Evolutionary conservation across 2,888 invertebrate species (phyloP).

Genomic region (Trichopoda pennipes): DNA sequence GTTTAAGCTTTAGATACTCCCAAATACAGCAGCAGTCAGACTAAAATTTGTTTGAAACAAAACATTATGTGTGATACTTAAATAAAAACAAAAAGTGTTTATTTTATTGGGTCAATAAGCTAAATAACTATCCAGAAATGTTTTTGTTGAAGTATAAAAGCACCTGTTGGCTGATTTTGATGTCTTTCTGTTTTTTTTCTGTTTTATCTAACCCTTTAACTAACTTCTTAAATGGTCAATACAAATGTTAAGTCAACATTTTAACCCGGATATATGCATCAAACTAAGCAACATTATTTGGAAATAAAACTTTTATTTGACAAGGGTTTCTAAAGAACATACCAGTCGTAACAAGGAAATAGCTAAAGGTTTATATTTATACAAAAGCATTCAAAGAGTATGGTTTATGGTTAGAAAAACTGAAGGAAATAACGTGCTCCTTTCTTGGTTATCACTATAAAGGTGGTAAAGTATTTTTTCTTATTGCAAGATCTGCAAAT

Average conservation of each 20-base stretch:
- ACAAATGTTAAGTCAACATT: conserved; percentile 31
- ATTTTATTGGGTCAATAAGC: conserved; percentile 65
- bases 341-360: conserved; percentile 6
- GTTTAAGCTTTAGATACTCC: conserved; percentile 66
- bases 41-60: conserved; percentile 55
- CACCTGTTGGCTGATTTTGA: conserved; percentile 51
- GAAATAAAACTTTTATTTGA: conserved; percentile 54
- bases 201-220: conserved; percentile 56
- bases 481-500: conserved; percentile 45
- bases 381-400: background rate
- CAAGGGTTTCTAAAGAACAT: conserved; percentile 51
- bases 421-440: conserved; percentile 43
- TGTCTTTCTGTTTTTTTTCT: background rate
- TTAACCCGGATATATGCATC: conserved; percentile 66
- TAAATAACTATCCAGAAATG: conserved; percentile 37
- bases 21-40: conserved; percentile 7
- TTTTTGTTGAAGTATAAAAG: conserved; percentile 15
- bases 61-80: conserved; percentile 2
- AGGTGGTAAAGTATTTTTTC: conserved; percentile 35
- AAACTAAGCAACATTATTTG: conserved; percentile 65
- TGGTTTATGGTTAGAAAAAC: conserved; percentile 60
- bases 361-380: conserved; percentile 50
- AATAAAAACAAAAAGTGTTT: conserved; percentile 16
- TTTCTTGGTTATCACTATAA: conserved; percentile 25
- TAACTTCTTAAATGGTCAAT: conserved; percentile 47